Conservation (phyloP, 2,888 invertebrate genomes). For the Hydraecia micacea region DNA sequence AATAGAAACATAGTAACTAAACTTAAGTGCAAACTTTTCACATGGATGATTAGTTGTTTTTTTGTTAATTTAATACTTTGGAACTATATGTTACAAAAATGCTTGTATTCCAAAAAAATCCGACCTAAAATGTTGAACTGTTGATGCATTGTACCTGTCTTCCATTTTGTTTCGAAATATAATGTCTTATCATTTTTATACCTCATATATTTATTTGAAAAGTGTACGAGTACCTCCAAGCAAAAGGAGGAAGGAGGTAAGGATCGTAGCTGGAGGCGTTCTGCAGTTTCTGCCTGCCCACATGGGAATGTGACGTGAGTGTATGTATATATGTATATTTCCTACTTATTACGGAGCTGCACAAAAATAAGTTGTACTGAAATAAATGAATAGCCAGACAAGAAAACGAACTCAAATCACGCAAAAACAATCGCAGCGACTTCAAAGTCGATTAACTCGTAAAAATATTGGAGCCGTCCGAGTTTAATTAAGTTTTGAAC, state of each 20-base stretch:
- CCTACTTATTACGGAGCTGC: neutral
- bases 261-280: neutral
- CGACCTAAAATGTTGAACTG: neutral
- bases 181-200: too few species aligned
- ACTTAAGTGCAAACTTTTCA: neutral
- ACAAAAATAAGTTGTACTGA: slow-evolving; percentile 5
- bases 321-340: neutral
- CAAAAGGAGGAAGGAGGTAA: too few species aligned
- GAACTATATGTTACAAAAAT: neutral
- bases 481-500: slow-evolving; percentile 56
- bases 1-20: too few species aligned
- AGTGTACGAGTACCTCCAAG: neutral
- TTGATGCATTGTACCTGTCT: neutral
- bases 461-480: slow-evolving; percentile 39
- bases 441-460: slow-evolving; percentile 47
- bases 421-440: slow-evolving; percentile 26
- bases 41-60: neutral
- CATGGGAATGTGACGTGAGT: neutral
- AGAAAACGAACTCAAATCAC: slow-evolving; percentile 31
- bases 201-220: neutral
- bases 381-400: slow-evolving; percentile 29
- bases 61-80: neutral
- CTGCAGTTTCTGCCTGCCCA: neutral
- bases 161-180: too few species aligned
- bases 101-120: neutral